Percentiles rank a stretch among this genome's conserved stretches.
These are phyloP conservation scores for Rhinophrynus dorsalis DNA, from an alignment of 2,797 vertebrate genomes.

Conservation along the genomic window DNA sequence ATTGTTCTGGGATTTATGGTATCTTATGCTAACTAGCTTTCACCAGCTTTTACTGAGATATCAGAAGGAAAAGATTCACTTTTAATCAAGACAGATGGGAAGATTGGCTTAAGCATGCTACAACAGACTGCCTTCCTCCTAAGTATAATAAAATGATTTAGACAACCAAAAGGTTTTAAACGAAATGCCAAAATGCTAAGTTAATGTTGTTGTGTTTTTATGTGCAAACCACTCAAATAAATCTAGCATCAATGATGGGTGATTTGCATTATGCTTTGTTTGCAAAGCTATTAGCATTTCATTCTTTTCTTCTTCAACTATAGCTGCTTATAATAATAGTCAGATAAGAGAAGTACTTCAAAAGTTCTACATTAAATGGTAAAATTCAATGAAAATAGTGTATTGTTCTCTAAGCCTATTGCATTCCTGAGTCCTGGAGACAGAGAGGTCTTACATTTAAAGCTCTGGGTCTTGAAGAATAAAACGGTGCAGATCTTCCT, in stretches of 20 bases:
- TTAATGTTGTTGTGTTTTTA: conserved; percentile 1
- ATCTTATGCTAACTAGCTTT: conserved; percentile 10
- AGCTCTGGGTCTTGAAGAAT: no score
- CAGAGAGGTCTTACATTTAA: no score
- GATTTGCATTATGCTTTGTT: background rate
- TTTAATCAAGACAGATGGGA: conserved; percentile 40
- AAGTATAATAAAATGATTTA: conserved; percentile 27
- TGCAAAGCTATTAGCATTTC: background rate
- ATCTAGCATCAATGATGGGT: conserved; percentile 1
- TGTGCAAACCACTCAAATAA: background rate
- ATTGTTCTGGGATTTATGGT: conserved; percentile 31
- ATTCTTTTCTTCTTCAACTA: background rate
- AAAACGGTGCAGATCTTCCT: no score
- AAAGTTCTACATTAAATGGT: no score
- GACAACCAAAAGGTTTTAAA: background rate
- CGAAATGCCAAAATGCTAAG: conserved; percentile 7
- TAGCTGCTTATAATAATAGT: no score
- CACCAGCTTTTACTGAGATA: conserved; percentile 14
- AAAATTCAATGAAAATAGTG: no score
- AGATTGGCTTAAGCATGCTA: conserved; percentile 17
- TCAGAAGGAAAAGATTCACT: conserved; percentile 26
- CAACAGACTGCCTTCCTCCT: conserved; percentile 14
- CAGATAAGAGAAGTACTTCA: no score
- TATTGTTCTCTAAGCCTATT: no score
- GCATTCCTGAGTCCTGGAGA: no score